Percentiles rank a stretch among this genome's conserved stretches.
These are phyloP conservation scores for Drosophila meridiana DNA, from an alignment of 2,888 invertebrate species.

Conservation along the genomic window DNA sequence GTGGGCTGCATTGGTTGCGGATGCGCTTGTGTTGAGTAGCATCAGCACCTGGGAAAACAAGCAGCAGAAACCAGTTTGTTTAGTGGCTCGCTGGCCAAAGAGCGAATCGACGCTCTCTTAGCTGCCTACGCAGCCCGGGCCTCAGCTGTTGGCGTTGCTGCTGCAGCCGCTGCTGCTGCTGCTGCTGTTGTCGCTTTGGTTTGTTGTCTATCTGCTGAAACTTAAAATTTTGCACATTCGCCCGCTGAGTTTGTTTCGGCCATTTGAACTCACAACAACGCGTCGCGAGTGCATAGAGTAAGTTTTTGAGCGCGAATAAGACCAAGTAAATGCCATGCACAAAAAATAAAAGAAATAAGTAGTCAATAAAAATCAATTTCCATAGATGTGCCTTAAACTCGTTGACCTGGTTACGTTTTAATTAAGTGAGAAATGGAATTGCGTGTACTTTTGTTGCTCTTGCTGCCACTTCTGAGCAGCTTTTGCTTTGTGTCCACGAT, in stretches of 20 bases:
- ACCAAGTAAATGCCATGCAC: constrained; percentile 25
- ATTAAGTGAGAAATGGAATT: constrained; percentile 58
- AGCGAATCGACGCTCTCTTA: constrained; percentile 63
- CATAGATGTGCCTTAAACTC: constrained; percentile 32
- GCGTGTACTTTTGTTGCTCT: constrained; percentile 42
- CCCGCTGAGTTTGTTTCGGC: constrained; percentile 59
- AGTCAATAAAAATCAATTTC: constrained; percentile 23
- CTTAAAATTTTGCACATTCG: constrained; percentile 68
- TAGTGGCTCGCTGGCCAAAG: constrained; percentile 48
- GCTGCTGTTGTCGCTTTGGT: constrained; percentile 17
- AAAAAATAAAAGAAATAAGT: constrained; percentile 10
- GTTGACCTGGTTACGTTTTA: constrained; percentile 44
- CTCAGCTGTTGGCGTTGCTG: constrained; percentile 38
- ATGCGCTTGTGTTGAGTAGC: constrained; percentile 20
- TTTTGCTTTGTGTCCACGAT: constrained; percentile 36
- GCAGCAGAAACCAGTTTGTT: constrained; percentile 65
- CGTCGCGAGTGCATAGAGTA: constrained; percentile 27
- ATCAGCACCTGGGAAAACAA: constrained; percentile 13
- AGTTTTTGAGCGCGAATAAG: constrained; percentile 34
- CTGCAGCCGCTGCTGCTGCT: neutral
- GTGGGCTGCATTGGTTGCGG: constrained; percentile 34
- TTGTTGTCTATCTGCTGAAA: constrained; percentile 58
- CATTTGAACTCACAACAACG: constrained; percentile 68
- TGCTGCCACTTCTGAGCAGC: constrained; percentile 58
- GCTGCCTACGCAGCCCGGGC: constrained; percentile 32